These are phyloP conservation scores for Halcyon senegalensis DNA, from an alignment of 2,113 vertebrate genomes.

Conservation along the genomic window DNA sequence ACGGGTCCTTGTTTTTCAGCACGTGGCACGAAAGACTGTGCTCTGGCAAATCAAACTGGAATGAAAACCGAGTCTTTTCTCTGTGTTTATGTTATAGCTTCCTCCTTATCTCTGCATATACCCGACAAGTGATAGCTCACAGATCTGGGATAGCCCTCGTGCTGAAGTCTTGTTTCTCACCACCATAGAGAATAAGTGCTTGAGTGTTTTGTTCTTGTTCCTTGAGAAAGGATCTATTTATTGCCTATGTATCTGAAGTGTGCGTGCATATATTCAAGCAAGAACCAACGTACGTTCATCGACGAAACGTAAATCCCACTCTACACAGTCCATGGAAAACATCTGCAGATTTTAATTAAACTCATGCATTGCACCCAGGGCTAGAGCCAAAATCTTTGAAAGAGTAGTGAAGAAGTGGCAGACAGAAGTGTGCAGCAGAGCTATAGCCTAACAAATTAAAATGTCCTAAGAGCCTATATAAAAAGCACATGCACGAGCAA, in stretches of 20 bases:
- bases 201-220: background rate
- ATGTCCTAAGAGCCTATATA: background rate
- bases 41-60: constrained; percentile 84
- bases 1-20: background rate
- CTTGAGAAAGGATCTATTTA: background rate
- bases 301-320: background rate
- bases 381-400: background rate
- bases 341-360: constrained; percentile 41
- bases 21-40: constrained; percentile 61
- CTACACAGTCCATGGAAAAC: background rate
- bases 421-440: background rate
- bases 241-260: background rate
- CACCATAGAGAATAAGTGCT: background rate
- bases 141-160: constrained; percentile 26
- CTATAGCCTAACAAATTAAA: background rate
- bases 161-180: background rate
- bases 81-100: background rate
- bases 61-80: constrained; percentile 73
- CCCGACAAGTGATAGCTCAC: constrained; percentile 69
- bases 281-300: background rate
- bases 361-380: background rate
- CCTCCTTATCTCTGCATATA: constrained; percentile 7
- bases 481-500: background rate
- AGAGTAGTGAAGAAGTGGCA: background rate
- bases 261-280: background rate